Evolutionary conservation across 2,888 invertebrate genomes (phyloP).

Genomic region (Hemistola chrysoprasaria): DNA sequence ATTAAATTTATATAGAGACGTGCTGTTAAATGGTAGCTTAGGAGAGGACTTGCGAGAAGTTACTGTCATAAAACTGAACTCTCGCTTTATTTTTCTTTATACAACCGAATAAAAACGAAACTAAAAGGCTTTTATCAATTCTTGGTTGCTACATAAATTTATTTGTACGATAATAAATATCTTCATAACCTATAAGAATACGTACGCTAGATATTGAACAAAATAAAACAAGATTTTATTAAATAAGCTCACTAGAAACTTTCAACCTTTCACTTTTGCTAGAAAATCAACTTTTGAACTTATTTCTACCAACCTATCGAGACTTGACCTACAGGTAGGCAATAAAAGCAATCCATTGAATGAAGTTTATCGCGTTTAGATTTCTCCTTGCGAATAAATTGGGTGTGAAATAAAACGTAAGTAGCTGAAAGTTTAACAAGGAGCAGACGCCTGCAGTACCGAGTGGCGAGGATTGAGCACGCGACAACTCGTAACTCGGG

Average conservation of each 20-base stretch:
- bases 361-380: constrained; percentile 50
- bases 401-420: constrained; percentile 67
- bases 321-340: constrained; percentile 33
- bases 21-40: constrained; percentile 19
- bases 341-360: constrained; percentile 43
- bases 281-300: no score
- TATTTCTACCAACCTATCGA: constrained; percentile 1
- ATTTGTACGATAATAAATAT: no score
- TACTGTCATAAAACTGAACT: constrained; percentile 11
- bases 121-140: background rate
- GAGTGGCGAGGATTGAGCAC: constrained; percentile 36
- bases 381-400: constrained; percentile 53
- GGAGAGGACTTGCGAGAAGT: constrained; percentile 4
- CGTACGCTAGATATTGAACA: no score
- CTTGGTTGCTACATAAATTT: background rate
- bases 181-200: no score
- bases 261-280: no score
- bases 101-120: background rate
- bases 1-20: constrained; percentile 36
- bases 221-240: no score
- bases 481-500: constrained; percentile 34
- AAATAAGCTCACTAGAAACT: no score
- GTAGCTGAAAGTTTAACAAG: constrained; percentile 59
- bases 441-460: constrained; percentile 39
- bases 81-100: constrained; percentile 5